phyloP scores from a whole-genome alignment of 2,888 invertebrate genomes.

The Synergus japonicus region DNA sequence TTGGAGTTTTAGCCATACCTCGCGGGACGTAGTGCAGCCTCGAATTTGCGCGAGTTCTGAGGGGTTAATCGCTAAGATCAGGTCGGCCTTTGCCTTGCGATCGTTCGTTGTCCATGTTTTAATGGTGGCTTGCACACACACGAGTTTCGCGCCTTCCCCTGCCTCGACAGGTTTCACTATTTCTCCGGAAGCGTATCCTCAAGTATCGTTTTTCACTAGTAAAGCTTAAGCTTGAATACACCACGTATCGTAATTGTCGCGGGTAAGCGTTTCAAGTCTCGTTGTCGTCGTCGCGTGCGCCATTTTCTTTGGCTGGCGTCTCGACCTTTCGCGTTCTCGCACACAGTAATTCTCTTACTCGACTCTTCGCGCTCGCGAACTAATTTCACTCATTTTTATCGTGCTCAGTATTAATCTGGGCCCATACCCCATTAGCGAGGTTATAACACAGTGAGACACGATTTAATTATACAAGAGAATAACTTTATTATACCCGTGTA shows the following conservation, averaged over 20 bases:
- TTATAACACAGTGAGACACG: neutral
- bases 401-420: neutral
- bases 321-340: neutral
- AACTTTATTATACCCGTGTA: neutral
- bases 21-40: conserved; percentile 58
- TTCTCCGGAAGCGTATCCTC: conserved; percentile 35
- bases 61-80: neutral
- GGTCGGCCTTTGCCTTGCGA: neutral
- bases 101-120: conserved; percentile 41
- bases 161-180: conserved; percentile 10
- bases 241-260: neutral
- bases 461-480: neutral
- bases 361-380: conserved; percentile 29
- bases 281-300: conserved; percentile 29
- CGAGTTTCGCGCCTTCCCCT: conserved; percentile 24
- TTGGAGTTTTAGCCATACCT: conserved; percentile 71
- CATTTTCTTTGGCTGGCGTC: conserved; percentile 26
- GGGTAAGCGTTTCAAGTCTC: neutral
- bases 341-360: neutral
- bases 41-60: conserved; percentile 38
- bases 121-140: conserved; percentile 48
- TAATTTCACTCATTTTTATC: neutral
- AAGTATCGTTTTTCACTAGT: conserved; percentile 3
- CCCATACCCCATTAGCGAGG: neutral
- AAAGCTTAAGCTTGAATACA: neutral